Conservation (phyloP, 2,888 invertebrate genomes). For the Anarsia innoxiella region DNA sequence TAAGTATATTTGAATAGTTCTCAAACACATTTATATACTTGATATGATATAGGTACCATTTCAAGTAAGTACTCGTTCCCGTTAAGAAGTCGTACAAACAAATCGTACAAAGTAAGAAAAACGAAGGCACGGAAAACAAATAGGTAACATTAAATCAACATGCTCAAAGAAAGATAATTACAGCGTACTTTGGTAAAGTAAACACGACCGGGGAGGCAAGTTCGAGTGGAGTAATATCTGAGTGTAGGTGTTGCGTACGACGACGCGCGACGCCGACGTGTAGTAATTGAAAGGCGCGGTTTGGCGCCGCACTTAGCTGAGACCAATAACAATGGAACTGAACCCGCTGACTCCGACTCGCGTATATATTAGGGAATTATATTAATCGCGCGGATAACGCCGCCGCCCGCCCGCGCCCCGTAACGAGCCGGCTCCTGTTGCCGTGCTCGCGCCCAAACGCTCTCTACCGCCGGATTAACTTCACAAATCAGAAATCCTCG, state of each 20-base stretch:
- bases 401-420: too few species aligned
- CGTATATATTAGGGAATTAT: constrained; percentile 67
- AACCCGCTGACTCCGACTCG: constrained; percentile 39
- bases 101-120: too few species aligned
- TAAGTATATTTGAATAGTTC: too few species aligned
- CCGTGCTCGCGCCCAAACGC: constrained; percentile 1
- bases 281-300: constrained; percentile 52
- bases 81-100: too few species aligned
- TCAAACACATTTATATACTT: too few species aligned
- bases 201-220: constrained; percentile 18
- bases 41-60: too few species aligned
- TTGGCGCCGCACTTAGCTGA: too few species aligned
- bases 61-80: too few species aligned
- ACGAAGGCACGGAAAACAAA: constrained; percentile 11
- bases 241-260: constrained; percentile 24
- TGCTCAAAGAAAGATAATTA: constrained; percentile 35
- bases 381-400: constrained; percentile 55
- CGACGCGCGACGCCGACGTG: too few species aligned
- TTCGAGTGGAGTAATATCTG: constrained; percentile 28
- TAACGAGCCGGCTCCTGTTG: constrained; percentile 12
- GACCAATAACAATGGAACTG: constrained; percentile 44
- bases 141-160: constrained; percentile 22
- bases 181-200: constrained; percentile 33
- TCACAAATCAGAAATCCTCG: constrained; percentile 5
- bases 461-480: constrained; percentile 6